Conservation (phyloP, 2,797 vertebrate genomes). For the Periophthalmus magnuspinnatus region DNA sequence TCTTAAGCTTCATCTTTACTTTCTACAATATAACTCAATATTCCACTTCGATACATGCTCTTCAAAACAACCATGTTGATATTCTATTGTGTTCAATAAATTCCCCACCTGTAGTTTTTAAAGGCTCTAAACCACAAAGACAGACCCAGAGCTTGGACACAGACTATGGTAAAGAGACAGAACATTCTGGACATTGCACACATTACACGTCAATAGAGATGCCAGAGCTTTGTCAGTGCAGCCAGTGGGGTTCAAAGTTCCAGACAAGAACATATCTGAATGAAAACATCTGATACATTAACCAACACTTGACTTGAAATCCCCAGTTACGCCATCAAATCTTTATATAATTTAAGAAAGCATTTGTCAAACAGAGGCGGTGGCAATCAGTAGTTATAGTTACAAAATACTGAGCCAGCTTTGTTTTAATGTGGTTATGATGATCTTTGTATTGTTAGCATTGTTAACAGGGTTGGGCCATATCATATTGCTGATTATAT, state of each 20-base stretch:
- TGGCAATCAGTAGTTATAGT: not conserved
- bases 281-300: not conserved
- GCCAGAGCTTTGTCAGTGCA: conserved; percentile 45
- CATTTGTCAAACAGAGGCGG: too few relatives aligned
- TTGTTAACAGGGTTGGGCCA: not conserved
- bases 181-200: conserved; percentile 56
- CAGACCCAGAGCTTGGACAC: conserved; percentile 20
- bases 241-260: not conserved
- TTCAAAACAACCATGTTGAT: not conserved
- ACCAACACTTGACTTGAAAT: not conserved
- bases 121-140: not conserved
- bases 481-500: too few relatives aligned
- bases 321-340: not conserved
- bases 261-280: not conserved
- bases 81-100: not conserved
- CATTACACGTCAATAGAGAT: conserved; percentile 59
- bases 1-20: not conserved
- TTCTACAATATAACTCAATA: not conserved
- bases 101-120: not conserved
- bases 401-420: not conserved
- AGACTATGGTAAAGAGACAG: conserved; percentile 32
- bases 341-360: too few relatives aligned
- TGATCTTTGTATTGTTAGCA: not conserved
- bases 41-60: too few relatives aligned
- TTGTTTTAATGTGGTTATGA: not conserved